Conservation (phyloP, 2,797 vertebrate species). For the Sebastolobus altivelis region DNA sequence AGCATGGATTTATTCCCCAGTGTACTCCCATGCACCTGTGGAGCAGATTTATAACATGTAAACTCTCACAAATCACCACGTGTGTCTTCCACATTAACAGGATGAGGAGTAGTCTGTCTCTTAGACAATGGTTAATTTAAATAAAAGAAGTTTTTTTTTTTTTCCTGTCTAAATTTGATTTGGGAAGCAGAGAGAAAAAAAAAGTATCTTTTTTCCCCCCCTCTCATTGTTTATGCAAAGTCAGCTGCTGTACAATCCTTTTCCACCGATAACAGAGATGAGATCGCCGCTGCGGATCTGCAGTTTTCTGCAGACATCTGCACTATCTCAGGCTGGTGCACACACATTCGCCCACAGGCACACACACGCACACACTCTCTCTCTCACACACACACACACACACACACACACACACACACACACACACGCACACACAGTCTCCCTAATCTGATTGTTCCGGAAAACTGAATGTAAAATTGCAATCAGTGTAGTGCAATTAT, state of each 20-base stretch:
- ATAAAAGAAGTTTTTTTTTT: conserved; percentile 39
- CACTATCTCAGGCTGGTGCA: conserved; percentile 57
- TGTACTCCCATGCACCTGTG: conserved; percentile 53
- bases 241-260: conserved; percentile 66
- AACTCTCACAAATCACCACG: conserved; percentile 45
- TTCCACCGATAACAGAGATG: conserved; percentile 67
- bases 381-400: conserved; percentile 8
- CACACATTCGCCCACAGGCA: conserved; percentile 40
- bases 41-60: conserved; percentile 56
- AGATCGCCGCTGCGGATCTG: conserved; percentile 59
- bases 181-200: conserved; percentile 26
- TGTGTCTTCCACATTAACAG: conserved; percentile 45
- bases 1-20: conserved; percentile 40
- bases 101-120: conserved; percentile 41
- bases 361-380: conserved; percentile 30
- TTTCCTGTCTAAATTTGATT: conserved; percentile 38
- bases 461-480: conserved; percentile 79
- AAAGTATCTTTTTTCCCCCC: neutral
- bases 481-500: conserved; percentile 80
- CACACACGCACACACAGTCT: conserved; percentile 18
- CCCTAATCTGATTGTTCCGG: conserved; percentile 78
- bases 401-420: conserved; percentile 21
- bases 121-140: conserved; percentile 32
- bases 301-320: conserved; percentile 75
- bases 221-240: conserved; percentile 76